phyloP scores from a whole-genome alignment of 2,888 invertebrate species.

The Thalpophila matura region DNA sequence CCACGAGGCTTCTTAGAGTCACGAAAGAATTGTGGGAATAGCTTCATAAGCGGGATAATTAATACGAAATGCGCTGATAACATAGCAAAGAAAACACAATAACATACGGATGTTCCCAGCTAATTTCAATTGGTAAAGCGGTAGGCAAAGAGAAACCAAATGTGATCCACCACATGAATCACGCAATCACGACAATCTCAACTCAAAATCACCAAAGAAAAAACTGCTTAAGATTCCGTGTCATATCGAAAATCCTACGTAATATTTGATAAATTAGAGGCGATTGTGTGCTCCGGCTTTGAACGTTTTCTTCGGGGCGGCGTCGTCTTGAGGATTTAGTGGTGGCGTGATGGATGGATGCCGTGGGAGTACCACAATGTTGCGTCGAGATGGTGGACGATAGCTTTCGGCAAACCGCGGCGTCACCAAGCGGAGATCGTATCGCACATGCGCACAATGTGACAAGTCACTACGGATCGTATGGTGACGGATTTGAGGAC shows the following conservation, averaged over 20 bases:
- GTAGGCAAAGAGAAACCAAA: conserved; percentile 24
- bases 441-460: conserved; percentile 69
- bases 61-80: too few species aligned
- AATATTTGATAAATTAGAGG: conserved; percentile 53
- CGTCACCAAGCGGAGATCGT: conserved; percentile 77
- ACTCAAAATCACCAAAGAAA: conserved; percentile 41
- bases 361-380: conserved; percentile 73
- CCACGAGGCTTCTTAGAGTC: too few species aligned
- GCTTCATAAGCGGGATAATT: too few species aligned
- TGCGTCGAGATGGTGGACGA: conserved; percentile 72
- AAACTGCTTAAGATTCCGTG: conserved; percentile 51
- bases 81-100: not conserved
- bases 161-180: conserved; percentile 3
- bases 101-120: not conserved
- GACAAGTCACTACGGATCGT: conserved; percentile 77
- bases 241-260: conserved; percentile 53
- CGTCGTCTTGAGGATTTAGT: conserved; percentile 80
- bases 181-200: conserved; percentile 22
- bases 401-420: conserved; percentile 85
- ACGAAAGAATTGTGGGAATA: too few species aligned
- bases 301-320: conserved; percentile 69
- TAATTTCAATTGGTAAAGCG: not conserved
- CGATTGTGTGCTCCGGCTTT: conserved; percentile 51
- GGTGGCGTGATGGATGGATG: conserved; percentile 78
- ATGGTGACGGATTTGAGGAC: conserved; percentile 69